phyloP scores from a whole-genome alignment of 2,797 vertebrate species.

The Anisognathus igniventris region DNA sequence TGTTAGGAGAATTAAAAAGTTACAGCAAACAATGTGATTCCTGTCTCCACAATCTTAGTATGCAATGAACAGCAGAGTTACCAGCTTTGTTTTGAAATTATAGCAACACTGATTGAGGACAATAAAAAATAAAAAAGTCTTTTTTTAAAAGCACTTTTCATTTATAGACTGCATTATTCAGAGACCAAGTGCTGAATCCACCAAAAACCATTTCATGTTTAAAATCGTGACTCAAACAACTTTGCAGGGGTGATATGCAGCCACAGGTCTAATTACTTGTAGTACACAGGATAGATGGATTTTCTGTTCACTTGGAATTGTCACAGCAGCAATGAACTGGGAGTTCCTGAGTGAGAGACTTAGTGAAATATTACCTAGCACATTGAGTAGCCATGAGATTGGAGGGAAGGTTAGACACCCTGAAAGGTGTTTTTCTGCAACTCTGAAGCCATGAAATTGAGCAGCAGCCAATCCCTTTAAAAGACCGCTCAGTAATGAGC shows the following conservation, averaged over 20 bases:
- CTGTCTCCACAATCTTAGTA: background rate
- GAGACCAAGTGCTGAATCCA: background rate
- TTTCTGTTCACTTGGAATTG: background rate
- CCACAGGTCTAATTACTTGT: background rate
- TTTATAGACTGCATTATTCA: constrained; percentile 21
- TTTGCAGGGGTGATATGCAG: background rate
- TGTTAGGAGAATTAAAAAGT: constrained; percentile 20
- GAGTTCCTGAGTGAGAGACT: background rate
- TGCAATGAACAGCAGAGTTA: background rate
- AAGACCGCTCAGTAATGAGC: background rate
- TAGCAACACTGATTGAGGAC: constrained; percentile 1
- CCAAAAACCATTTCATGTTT: background rate
- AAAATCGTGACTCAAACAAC: background rate
- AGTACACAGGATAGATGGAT: background rate
- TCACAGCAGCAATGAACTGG: background rate
- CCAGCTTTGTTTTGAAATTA: constrained; percentile 35
- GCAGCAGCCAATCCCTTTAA: background rate
- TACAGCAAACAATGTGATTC: background rate
- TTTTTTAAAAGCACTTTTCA: background rate
- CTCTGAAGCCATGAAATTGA: constrained; percentile 1
- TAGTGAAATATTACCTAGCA: background rate
- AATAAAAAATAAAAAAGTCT: background rate
- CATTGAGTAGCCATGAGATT: background rate
- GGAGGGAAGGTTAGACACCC: background rate
- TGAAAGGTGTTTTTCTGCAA: constrained; percentile 9